Conservation (phyloP, 2,113 vertebrate genomes). For the Notothenia rossii region DNA sequence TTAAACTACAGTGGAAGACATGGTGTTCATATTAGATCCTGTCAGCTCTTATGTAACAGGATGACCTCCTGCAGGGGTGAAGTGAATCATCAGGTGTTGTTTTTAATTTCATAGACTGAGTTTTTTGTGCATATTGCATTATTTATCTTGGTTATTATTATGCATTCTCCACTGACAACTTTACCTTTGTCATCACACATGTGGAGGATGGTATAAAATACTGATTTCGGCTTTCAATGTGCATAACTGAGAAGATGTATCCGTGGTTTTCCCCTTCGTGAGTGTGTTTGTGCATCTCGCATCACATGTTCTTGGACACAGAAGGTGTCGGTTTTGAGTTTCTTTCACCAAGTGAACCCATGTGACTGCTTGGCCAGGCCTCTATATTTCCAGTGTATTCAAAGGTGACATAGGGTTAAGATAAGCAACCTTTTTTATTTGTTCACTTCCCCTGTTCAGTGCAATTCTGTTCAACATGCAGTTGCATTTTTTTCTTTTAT, state of each 20-base stretch:
- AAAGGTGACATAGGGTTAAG: slow-evolving; percentile 77
- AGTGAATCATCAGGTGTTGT: slow-evolving; percentile 3
- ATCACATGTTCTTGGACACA: slow-evolving; percentile 83
- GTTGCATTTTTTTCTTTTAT: background rate
- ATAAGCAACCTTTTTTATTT: slow-evolving; percentile 9
- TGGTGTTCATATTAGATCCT: slow-evolving; percentile 34
- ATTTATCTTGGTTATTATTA: background rate
- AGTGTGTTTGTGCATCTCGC: slow-evolving; percentile 60
- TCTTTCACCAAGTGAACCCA: slow-evolving; percentile 80
- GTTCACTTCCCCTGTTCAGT: background rate
- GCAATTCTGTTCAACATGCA: background rate
- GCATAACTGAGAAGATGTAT: slow-evolving; percentile 23
- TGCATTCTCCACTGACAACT: background rate
- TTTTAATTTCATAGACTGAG: slow-evolving; percentile 22
- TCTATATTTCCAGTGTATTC: slow-evolving; percentile 67
- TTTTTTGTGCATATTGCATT: slow-evolving; percentile 19
- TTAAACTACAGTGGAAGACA: slow-evolving; percentile 28
- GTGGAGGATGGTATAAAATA: background rate
- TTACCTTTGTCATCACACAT: background rate
- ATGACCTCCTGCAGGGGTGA: slow-evolving; percentile 16
- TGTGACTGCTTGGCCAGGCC: slow-evolving; percentile 75
- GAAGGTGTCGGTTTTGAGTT: slow-evolving; percentile 85
- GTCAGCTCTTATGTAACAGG: slow-evolving; percentile 39
- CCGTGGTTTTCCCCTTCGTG: slow-evolving; percentile 26
- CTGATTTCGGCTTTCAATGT: background rate